These are phyloP conservation scores for Ictidomys tridecemlineatus DNA, from an alignment of 2,113 vertebrate species.

Conservation along the genomic window DNA sequence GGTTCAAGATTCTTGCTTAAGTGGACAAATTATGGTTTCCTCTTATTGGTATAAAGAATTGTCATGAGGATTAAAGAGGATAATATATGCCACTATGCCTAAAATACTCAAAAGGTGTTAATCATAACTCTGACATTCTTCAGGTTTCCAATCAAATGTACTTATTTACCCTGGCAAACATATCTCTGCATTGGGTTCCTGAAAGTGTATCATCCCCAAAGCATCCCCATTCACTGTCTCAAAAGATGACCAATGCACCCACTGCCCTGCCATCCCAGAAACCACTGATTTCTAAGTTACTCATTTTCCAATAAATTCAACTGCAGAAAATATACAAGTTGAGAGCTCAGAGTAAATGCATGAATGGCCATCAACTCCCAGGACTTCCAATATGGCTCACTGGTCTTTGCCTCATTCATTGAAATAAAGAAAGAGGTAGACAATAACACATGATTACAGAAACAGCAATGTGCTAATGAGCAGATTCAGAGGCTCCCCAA, in stretches of 20 bases:
- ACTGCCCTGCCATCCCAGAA: neutral
- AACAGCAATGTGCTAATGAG: neutral
- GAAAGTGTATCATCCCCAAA: neutral
- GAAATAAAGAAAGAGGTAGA: neutral
- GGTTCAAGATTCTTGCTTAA: neutral
- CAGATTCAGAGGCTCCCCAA: neutral
- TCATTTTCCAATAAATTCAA: slow-evolving; percentile 21
- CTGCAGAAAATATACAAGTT: neutral
- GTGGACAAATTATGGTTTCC: neutral
- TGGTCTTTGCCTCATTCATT: neutral
- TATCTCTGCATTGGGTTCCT: neutral
- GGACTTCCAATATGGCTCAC: neutral
- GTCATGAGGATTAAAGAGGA: neutral
- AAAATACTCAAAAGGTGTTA: neutral
- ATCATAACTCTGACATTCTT: neutral
- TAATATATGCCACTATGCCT: neutral
- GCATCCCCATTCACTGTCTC: neutral
- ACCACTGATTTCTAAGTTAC: neutral
- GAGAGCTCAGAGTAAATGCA: neutral
- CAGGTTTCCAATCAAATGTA: neutral
- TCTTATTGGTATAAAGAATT: neutral
- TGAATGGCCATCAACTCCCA: no score
- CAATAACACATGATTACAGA: neutral
- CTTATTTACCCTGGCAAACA: neutral
- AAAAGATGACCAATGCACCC: neutral